phyloP scores from a whole-genome alignment of 2,797 vertebrate genomes.

The Acipenser transmontanus region DNA sequence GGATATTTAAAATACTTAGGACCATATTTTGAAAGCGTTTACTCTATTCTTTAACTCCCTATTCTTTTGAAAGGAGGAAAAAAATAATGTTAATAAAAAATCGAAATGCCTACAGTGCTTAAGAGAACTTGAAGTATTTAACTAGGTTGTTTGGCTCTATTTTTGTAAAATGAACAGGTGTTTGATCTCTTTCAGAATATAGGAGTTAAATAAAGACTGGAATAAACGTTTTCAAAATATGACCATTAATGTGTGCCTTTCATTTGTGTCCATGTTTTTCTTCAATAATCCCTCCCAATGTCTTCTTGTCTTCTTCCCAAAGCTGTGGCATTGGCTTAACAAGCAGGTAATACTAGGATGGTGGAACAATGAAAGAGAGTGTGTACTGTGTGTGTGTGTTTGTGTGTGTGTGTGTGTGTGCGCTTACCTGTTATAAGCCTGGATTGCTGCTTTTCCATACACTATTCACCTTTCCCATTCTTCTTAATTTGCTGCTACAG shows the following conservation, averaged over 20 bases:
- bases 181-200: too few species aligned
- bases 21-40: too few species aligned
- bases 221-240: too few species aligned
- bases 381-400: conserved; percentile 24
- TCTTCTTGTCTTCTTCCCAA: conserved; percentile 81
- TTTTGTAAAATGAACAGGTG: too few species aligned
- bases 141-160: too few species aligned
- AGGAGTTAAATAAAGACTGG: too few species aligned
- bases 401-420: neutral
- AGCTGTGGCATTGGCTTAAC: conserved; percentile 99
- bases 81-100: too few species aligned
- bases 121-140: too few species aligned
- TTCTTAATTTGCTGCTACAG: conserved; percentile 22
- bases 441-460: conserved; percentile 46
- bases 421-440: conserved; percentile 44
- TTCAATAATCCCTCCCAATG: conserved; percentile 82
- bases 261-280: conserved; percentile 48
- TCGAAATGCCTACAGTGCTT: too few species aligned
- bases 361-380: conserved; percentile 22
- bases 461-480: conserved; percentile 38
- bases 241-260: conserved; percentile 38
- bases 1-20: too few species aligned
- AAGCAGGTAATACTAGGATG: conserved; percentile 87
- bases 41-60: too few species aligned
- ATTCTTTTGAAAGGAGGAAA: too few species aligned